Percentiles rank a stretch among this genome's conserved stretches.
These are phyloP conservation scores for Pseudococcus longispinus DNA, from an alignment of 2,888 invertebrate genomes.

Conservation along the genomic window DNA sequence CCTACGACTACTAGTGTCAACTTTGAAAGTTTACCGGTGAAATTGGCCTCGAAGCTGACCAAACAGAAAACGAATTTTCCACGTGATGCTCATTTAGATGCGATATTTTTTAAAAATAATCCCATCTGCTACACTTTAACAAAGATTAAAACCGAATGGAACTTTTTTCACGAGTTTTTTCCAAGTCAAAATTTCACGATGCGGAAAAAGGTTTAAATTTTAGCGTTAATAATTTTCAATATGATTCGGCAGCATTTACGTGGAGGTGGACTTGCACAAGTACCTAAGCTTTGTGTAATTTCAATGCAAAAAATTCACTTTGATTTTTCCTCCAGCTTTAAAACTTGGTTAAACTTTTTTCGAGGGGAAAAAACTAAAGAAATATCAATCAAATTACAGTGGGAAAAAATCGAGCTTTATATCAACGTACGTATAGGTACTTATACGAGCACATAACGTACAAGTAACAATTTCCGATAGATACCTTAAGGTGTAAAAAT, in stretches of 20 bases:
- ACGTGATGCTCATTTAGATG: background rate
- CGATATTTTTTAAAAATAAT: background rate
- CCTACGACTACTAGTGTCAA: background rate
- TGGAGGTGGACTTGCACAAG: background rate
- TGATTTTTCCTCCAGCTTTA: background rate
- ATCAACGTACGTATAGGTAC: background rate
- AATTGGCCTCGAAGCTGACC: background rate
- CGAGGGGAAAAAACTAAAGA: background rate
- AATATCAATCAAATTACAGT: background rate
- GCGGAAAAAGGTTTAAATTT: background rate
- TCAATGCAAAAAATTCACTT: background rate
- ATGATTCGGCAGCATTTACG: background rate
- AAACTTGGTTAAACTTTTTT: background rate
- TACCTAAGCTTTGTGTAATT: background rate
- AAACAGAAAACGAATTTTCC: background rate
- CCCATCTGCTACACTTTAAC: background rate
- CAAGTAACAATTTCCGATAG: background rate
- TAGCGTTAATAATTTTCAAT: background rate
- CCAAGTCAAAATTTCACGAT: background rate
- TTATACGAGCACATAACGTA: background rate
- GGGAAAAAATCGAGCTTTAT: background rate
- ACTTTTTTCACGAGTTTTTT: background rate
- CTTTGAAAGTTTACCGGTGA: background rate
- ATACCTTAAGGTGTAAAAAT: background rate
- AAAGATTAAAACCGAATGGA: background rate